Evolutionary conservation across 1,140 invertebrate species (phyloP), one percentile per base, ranked within the genome.

Genomic region (Sinella curviseta): DNA sequence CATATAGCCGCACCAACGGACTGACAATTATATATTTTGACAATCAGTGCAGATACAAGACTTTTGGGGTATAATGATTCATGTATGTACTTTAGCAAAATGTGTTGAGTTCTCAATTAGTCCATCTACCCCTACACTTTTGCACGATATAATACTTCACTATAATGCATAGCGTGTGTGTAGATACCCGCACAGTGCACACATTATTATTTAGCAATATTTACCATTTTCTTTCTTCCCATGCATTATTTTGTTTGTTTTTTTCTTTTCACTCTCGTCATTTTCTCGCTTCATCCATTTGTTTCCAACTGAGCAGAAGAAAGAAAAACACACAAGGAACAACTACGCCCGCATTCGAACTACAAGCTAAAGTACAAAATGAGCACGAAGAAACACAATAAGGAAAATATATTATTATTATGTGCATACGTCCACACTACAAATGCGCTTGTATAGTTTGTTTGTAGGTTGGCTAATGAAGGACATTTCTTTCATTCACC

Each of bases 201-300:
- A n/a, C n/a, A n/a, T 48, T 48, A 48, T 48, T 48, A 48, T 48
- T 65, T 65, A 17, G 16, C 57, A 65, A 65, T 26, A 65, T 48
- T 48, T 48, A 12, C 20, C 14, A 17, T n/a, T 17, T 65, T n/a
- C 24, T 65, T 65, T 70, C 65, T 33, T 70, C 31, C 31, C n/a
- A n/a, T n/a, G n/a, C n/a, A n/a, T n/a, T n/a, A n/a, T n/a, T n/a
- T n/a, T n/a, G n/a, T n/a, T n/a, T 33, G 1, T 33, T 31, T 33
- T 16, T 30, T 70, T 30, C 4, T 65, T n/a, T n/a, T 70, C 31
- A 31, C 65, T 33, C 12, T 33, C 24, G 8, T 70, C 65, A 31
- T 70, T 70, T 70, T 33, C 31, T 70, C 65, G 65, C 65, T 33
- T 70, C 28, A 70, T 70, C 65, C 65, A 70, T 70, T 70, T 70